A percentile compares a stretch with the other conserved stretches of the same genome.
These are phyloP conservation scores for Antheraea pernyi DNA, from an alignment of 1,140 invertebrate genomes.

Conservation along the genomic window DNA sequence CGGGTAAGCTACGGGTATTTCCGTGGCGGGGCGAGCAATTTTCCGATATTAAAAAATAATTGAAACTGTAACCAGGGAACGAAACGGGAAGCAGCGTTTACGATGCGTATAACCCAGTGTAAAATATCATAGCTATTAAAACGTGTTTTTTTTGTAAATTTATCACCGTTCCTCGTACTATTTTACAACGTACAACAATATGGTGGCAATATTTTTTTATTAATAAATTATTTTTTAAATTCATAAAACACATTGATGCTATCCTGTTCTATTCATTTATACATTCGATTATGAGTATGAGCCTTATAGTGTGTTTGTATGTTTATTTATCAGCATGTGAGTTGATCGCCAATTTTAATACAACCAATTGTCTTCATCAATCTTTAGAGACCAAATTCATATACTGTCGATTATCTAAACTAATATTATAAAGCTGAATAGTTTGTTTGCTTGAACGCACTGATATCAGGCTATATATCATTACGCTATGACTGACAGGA, in stretches of 20 bases:
- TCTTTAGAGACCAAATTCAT: too few species aligned
- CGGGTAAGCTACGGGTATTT: neutral
- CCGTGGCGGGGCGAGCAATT: constrained; percentile 16
- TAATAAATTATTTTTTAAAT: neutral
- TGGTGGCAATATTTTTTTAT: neutral
- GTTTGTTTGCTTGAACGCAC: too few species aligned
- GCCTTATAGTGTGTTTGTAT: neutral
- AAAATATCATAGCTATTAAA: constrained; percentile 11
- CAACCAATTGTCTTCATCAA: too few species aligned
- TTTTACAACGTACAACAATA: neutral
- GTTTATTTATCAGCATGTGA: neutral
- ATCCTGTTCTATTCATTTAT: neutral
- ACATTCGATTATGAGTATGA: neutral
- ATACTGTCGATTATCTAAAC: too few species aligned
- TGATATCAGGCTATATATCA: too few species aligned
- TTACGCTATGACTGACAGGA: too few species aligned
- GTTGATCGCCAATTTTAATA: neutral
- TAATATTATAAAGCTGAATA: too few species aligned
- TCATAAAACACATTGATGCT: neutral
- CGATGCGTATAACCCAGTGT: constrained; percentile 6
- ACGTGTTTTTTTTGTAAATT: constrained; percentile 8
- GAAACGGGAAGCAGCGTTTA: constrained; percentile 15
- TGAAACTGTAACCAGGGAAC: constrained; percentile 13
- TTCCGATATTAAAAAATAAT: constrained; percentile 31
- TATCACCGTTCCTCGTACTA: neutral